Evolutionary conservation across 2,797 vertebrate species (phyloP).

Genomic region (Chloroceryle amazona): DNA sequence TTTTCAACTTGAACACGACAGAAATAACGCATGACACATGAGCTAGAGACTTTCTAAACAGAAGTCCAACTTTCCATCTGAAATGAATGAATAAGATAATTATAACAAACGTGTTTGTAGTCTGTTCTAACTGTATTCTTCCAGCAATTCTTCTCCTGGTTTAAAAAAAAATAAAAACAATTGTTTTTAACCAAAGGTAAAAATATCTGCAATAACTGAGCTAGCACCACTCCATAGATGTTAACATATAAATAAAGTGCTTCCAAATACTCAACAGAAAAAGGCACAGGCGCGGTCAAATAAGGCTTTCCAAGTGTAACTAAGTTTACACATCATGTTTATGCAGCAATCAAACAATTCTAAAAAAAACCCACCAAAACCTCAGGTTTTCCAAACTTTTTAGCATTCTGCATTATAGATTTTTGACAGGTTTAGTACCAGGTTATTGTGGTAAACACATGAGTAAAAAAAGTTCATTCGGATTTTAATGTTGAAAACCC

Average conservation of each 20-base stretch:
- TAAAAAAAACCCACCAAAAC: neutral
- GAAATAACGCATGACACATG: neutral
- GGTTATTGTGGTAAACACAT: neutral
- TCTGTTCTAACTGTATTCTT: neutral
- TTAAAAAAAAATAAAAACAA: neutral
- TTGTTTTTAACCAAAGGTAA: neutral
- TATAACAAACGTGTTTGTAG: neutral
- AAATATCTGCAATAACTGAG: neutral
- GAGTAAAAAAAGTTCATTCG: neutral
- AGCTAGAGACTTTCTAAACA: neutral
- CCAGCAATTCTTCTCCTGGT: neutral
- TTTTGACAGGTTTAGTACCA: neutral
- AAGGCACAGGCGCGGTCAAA: neutral
- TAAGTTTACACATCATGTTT: neutral
- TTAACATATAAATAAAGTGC: neutral
- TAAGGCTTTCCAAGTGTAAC: neutral
- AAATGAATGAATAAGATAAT: neutral
- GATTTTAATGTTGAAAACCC: neutral
- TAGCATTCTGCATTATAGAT: neutral
- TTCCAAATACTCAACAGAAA: neutral
- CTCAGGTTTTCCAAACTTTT: neutral
- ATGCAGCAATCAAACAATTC: neutral
- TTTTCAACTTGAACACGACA: neutral
- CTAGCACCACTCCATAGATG: neutral
- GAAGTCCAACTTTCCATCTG: neutral